Evolutionary conservation across 2,888 invertebrate genomes (phyloP).

Genomic region (Polia nebulosa): DNA sequence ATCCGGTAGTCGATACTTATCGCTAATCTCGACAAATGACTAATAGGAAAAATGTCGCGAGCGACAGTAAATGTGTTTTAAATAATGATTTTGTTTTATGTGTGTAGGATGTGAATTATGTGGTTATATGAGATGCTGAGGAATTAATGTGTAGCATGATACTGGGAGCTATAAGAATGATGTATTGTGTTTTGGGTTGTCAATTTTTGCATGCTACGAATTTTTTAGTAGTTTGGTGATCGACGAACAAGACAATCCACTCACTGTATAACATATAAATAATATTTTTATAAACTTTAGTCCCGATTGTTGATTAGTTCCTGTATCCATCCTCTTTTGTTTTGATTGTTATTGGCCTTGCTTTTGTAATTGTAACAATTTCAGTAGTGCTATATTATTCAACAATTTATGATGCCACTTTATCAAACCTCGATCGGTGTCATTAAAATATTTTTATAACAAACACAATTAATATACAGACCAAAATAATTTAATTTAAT

Average conservation of each 20-base stretch:
- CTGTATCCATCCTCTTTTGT: neutral
- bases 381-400: neutral
- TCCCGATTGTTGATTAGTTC: neutral
- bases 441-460: neutral
- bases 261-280: neutral
- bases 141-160: constrained; percentile 47
- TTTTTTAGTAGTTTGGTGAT: constrained; percentile 7
- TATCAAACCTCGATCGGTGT: neutral
- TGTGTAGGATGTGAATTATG: constrained; percentile 65
- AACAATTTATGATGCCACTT: too few relatives aligned
- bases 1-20: constrained; percentile 76
- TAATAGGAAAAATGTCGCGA: constrained; percentile 71
- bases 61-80: constrained; percentile 63
- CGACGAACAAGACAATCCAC: neutral
- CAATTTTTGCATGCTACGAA: constrained; percentile 6
- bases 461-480: constrained; percentile 1
- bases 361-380: neutral
- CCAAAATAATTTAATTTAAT: constrained; percentile 14
- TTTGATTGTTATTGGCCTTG: neutral
- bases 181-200: constrained; percentile 29
- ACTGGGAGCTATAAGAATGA: constrained; percentile 26
- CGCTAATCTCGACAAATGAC: constrained; percentile 74
- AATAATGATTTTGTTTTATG: constrained; percentile 64
- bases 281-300: neutral
- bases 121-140: constrained; percentile 38